Base-by-base conservation (phyloP, 2,888 invertebrate species). In the Alviniconcha strummeri region DNA sequence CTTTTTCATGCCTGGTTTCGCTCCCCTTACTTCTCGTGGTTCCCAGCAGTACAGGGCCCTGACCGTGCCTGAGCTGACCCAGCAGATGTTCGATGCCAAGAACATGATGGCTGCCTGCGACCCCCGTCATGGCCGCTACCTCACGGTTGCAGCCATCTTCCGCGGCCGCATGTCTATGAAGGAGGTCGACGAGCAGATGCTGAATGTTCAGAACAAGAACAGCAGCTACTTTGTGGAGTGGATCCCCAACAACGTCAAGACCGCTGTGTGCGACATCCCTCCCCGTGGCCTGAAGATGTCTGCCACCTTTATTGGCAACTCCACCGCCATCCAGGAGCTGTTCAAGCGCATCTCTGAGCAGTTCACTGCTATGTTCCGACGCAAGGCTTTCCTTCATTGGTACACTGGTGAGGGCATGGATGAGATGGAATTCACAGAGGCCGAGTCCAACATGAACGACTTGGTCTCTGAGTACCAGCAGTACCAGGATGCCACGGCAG, bases 51-150 rank as follows among this genome's bases (percentile, higher is more conserved):
- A 93, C 89, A 94, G 94, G 17, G 92, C 92, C 54, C 88, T 93
- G 19, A 92, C 92, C 11, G 92, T 92, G 4, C 92, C 92, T 15
- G 92, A 92, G 85, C 89, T 92, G 67, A 92, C 92, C 19, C 91
- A 92, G 87, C 88, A 96, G 94, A 96, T 96, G 96, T 98, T 98
- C 94, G 98, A 98, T 94, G 97, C 98, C 88, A 98, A 98, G 95
- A 98, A 98, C 95, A 98, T 98, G 98, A 98, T 98, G 98, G 97
- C 98, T 80, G 98, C 98, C 17, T 98, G 98, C 94, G 98, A 98
- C 94, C 98, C 98, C 5, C 95, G 97, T 85, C 97, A 98, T 94
- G 98, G 98, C 71, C 96, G 97, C 89, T 92, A 92, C 85, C 88
- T 93, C 54, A 92, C 93, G 4, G 92, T 92, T 15, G 92, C 92